Evolutionary conservation across 2,888 invertebrate genomes (phyloP).

Genomic region (Ichneumon xanthorius): DNA sequence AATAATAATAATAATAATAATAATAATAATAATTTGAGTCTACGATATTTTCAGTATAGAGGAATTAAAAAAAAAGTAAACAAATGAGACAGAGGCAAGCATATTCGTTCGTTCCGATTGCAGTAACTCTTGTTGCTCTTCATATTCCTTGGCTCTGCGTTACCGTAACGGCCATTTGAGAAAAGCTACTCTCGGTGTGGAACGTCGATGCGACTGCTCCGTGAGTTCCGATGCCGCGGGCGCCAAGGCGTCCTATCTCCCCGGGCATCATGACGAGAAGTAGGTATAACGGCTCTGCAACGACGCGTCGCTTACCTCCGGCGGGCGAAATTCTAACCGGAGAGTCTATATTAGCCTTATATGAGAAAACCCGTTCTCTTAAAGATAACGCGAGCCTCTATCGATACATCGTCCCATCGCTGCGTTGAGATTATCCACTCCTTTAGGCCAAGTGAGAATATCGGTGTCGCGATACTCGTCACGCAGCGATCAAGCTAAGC

Average conservation of each 20-base stretch:
- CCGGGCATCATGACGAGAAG: conserved; percentile 75
- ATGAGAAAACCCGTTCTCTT: background rate
- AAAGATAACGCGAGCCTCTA: background rate
- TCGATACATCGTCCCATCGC: background rate
- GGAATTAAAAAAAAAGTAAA: background rate
- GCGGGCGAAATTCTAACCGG: background rate
- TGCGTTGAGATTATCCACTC: conserved; percentile 40
- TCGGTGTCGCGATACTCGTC: conserved; percentile 76
- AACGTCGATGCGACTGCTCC: conserved; percentile 67
- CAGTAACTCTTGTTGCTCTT: background rate
- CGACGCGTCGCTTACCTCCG: conserved; percentile 42
- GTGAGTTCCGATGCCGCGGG: conserved; percentile 79
- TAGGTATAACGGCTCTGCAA: conserved; percentile 70
- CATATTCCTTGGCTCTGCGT: background rate
- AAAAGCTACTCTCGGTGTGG: conserved; percentile 2
- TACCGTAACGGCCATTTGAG: background rate
- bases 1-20: too few species aligned
- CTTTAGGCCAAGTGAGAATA: conserved; percentile 61
- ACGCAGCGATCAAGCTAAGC: conserved; percentile 81
- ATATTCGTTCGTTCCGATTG: background rate
- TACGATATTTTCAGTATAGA: too few species aligned
- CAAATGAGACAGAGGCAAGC: background rate
- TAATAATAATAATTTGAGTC: too few species aligned
- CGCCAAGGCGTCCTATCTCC: conserved; percentile 79
- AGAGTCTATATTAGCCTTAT: background rate